Conservation (phyloP, 2,888 invertebrate species). For the Sarcophaga variegata region DNA sequence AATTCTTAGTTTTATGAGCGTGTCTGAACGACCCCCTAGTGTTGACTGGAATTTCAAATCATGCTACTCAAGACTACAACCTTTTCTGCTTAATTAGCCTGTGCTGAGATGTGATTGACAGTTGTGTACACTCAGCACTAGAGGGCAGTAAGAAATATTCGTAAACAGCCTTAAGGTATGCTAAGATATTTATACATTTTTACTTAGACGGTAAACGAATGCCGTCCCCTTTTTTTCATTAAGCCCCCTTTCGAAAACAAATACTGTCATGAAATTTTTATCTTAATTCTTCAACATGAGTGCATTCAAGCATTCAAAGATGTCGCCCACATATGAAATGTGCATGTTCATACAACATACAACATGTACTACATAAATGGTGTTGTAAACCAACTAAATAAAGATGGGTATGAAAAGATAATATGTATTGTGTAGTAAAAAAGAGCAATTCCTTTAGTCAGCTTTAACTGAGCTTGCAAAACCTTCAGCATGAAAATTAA, state of each 20-base stretch:
- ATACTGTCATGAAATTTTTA: constrained; percentile 16
- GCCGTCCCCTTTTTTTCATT: too few species aligned
- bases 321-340: neutral
- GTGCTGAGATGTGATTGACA: constrained; percentile 31
- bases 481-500: neutral
- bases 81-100: constrained; percentile 26
- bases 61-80: constrained; percentile 51
- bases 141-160: constrained; percentile 19
- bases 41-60: neutral
- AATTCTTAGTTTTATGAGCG: constrained; percentile 12
- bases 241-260: too few species aligned
- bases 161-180: constrained; percentile 23
- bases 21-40: neutral
- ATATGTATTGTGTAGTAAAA: neutral
- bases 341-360: neutral
- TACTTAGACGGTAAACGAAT: neutral
- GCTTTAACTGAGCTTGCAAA: neutral
- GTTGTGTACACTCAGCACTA: neutral
- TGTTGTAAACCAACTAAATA: neutral
- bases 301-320: constrained; percentile 37
- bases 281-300: constrained; percentile 64
- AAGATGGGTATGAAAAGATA: constrained; percentile 5
- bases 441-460: neutral
- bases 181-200: neutral
- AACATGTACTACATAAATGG: neutral